Base-by-base conservation (phyloP, 2,888 invertebrate species). In the Acheta domesticus region DNA sequence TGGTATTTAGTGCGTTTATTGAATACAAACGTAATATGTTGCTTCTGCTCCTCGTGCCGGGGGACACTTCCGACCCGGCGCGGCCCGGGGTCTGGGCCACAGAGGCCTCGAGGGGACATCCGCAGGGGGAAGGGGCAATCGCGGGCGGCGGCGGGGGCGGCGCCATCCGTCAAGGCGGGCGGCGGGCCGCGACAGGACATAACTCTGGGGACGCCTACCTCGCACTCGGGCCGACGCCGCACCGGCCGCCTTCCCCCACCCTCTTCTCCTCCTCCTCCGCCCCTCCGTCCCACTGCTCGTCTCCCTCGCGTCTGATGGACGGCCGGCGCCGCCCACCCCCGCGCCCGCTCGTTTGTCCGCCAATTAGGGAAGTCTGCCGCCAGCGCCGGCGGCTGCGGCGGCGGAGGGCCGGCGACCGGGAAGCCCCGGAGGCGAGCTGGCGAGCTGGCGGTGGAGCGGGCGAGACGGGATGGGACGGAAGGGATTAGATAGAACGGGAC, bases 91-190 rank as follows among this genome's bases (percentile, higher is more conserved):
- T 5, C 36, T 36, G 5, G 1, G 36, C 36, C 36, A 5, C 36
- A 5, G 36, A 36, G 5, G 36, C 36, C 36, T 36, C 36, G 36
- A 36, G 36, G 36, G 36, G 36, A 3, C 36, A 5, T 36, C 36
- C 36, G 36, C 5, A 5, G 36, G 36, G 5, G 36, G 36, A 36
- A 8, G 36, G 36, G 36, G 36, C 36, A 36, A 36, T 36, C 36
- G 36, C 36, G 36, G 36, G 36, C 36, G 5, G 62, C 62, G 16
- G 62, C 62, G 16, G n/a, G 62, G 16, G n/a, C 62, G 16, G 16
- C 62, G 62, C 62, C n/a, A 62, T 62, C 62, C 62, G 62, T 62
- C 62, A 62, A 62, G 36, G 62, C 62, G 62, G 62, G 62, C 62
- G 62, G 12, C 12, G 62, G 62, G 5, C 62, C n/a, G 16, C 62